Evolutionary conservation across 2,888 invertebrate species (phyloP), one percentile per base, ranked within the genome.

Genomic region (Xylophagus ater): DNA sequence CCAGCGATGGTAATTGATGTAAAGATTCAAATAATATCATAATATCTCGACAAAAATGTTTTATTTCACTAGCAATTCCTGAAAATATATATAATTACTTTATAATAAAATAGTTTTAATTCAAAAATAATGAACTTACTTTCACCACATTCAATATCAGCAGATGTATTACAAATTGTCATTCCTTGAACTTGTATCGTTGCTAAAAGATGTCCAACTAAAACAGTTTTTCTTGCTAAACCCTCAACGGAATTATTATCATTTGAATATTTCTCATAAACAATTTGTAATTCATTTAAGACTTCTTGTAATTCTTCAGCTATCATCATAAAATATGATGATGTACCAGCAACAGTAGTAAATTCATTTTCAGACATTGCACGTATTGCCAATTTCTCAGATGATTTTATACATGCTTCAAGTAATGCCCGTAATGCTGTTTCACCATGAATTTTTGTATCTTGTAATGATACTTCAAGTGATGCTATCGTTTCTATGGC

Each of bases 81-180:
- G 47, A 23, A 54, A 53, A 43, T 10, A 3, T 10, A 32, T 20
- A n/a, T 5, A 28, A 10, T 28, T 28, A 6, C 6, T 14, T 12
- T 30, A 23, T 23, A n/a, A 23, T 23, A 23, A 10, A 23, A 8
- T 7, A 10, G 7, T 10, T 10, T 23, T 8, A 10, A 14, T 14
- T 30, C 10, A 13, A 13, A 14, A 30, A 30, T 8, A 6, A 30
- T 30, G 30, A 42, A 67, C 72, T 68, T 65, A 76, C 76, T 69
- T 59, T 78, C 77, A 15, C 76, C 76, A 54, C 72, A 70, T 37
- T 71, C 69, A 47, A 78, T 75, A 54, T 78, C 79, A 18, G 79
- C 76, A 30, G 82, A 78, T 1, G 78, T 78, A 58, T 84, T 83
- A 3, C 82, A 78, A 7, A 82, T 81, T 2, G 82, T 79, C 58